Base-by-base conservation (phyloP, 2,888 invertebrate genomes). In the Drosophila merina region DNA sequence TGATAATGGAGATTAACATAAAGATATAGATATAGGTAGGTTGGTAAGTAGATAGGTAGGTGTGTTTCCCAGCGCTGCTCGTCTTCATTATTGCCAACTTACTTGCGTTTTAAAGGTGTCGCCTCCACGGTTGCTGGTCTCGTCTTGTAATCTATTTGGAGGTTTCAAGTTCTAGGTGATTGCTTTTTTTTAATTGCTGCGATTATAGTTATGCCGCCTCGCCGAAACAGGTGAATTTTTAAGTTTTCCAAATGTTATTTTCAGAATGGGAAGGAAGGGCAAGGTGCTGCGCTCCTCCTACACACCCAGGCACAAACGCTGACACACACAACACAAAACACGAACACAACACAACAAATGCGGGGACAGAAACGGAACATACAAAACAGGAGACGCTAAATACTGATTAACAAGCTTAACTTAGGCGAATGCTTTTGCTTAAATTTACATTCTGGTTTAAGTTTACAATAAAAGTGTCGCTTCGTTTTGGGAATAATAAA, bases 1-100 rank as follows among this genome's bases (percentile, higher is more conserved):
- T 55, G 70, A 76, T 70, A 79, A 71, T 71, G 52, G 30, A 38
- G 52, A 54, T 69, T 31, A 55, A 51, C 52, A 58, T 79, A 63
- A 49, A 70, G 57, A 64, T 63, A 26, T 57, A 42, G 31, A 20
- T 20, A 20, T 20, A 20, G 20, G 20, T 20, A 20, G 14, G 14
- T 14, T 1, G 14, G 14, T 14, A 14, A 1, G 1, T 14, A 14
- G 14, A 49, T 7, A 44, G 12, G 54, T 38, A 54, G 45, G 25
- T 54, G 30, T 48, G 33, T 48, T 45, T 50, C 48, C 33, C 42
- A 25, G 1, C 20, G 20, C 20, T 70, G 59, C 67, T 67, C 63
- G n/a, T 48, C 28, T 31, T 9, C 30, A 30, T 42, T 20, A 42
- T 28, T 42, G 66, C 50, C 66, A 66, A 66, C 63, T 63, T 64